Evolutionary conservation across 2,797 vertebrate genomes (phyloP).

Genomic region (Ceyx erithaca): DNA sequence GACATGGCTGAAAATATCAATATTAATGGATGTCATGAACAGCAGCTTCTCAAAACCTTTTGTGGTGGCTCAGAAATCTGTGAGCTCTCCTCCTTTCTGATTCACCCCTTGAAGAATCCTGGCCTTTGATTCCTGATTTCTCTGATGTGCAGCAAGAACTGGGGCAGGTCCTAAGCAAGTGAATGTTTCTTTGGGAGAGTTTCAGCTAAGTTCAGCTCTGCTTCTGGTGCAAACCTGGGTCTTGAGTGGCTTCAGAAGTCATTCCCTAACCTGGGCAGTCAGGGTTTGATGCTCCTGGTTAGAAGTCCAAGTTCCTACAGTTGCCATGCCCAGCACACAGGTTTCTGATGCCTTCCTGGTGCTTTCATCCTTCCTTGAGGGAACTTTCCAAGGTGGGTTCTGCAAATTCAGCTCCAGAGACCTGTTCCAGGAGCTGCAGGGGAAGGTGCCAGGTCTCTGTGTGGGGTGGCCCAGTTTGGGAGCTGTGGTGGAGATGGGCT

Average conservation of each 20-base stretch:
- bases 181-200: neutral
- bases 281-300: neutral
- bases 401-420: neutral
- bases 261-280: neutral
- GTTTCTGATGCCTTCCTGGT: neutral
- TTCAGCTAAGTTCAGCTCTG: neutral
- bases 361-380: neutral
- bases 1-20: neutral
- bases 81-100: neutral
- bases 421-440: neutral
- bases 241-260: neutral
- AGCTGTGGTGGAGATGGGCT: neutral
- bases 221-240: neutral
- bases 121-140: neutral
- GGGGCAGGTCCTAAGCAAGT: neutral
- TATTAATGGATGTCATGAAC: neutral
- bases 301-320: neutral
- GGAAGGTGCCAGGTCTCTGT: neutral
- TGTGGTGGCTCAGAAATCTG: neutral
- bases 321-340: neutral
- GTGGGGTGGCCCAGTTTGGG: neutral
- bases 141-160: neutral
- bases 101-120: neutral
- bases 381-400: neutral
- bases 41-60: neutral